Conservation (phyloP, 2,888 invertebrate species). For the Meganola albula region DNA sequence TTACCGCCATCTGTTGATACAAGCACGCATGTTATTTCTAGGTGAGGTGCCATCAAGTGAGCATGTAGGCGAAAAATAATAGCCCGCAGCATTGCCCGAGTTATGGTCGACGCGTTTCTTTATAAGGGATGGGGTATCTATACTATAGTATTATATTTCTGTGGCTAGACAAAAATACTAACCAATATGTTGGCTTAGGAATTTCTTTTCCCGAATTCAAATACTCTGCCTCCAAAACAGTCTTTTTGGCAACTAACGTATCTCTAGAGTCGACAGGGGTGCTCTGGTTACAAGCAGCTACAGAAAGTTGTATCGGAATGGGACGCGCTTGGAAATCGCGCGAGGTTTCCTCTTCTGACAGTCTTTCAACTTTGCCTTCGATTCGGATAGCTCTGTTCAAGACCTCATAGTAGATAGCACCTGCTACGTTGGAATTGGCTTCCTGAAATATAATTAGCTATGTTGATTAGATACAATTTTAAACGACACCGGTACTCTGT, state of each 20-base stretch:
- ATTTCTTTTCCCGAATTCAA: slow-evolving; percentile 81
- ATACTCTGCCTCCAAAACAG: slow-evolving; percentile 80
- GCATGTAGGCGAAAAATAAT: no score
- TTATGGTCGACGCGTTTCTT: no score
- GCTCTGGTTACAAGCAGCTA: slow-evolving; percentile 90
- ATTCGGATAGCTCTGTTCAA: slow-evolving; percentile 90
- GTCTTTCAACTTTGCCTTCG: slow-evolving; percentile 89
- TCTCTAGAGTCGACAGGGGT: slow-evolving; percentile 84
- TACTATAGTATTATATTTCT: no score
- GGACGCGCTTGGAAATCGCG: slow-evolving; percentile 92
- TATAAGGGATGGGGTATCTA: no score
- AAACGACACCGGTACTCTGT: background rate
- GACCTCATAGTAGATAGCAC: slow-evolving; percentile 95
- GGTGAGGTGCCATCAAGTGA: no score
- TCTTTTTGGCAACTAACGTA: slow-evolving; percentile 82
- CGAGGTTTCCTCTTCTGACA: slow-evolving; percentile 85
- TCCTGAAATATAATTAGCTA: no score
- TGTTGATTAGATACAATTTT: slow-evolving; percentile 38
- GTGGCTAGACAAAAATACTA: slow-evolving; percentile 26
- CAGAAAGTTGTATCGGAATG: slow-evolving; percentile 92
- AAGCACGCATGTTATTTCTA: no score
- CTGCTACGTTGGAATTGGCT: slow-evolving; percentile 90
- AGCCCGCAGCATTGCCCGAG: no score
- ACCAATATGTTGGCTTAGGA: slow-evolving; percentile 91
- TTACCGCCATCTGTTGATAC: no score